Evolutionary conservation across 2,797 vertebrate species (phyloP).

Genomic region (Takifugu rubripes): DNA sequence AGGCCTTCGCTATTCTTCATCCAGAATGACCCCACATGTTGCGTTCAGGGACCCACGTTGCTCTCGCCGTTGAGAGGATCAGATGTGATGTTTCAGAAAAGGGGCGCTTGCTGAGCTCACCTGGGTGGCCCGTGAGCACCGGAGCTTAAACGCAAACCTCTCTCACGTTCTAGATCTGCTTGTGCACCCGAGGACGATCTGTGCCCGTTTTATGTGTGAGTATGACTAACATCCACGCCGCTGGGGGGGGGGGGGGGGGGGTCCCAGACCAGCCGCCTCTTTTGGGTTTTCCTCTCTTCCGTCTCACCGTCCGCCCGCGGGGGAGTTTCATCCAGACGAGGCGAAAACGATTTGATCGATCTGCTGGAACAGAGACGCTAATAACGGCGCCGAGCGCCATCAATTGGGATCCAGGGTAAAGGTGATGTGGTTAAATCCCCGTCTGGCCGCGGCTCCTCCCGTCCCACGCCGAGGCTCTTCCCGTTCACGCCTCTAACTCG

Average conservation of each 20-base stretch:
- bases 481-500: constrained; percentile 14
- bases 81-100: constrained; percentile 31
- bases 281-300: constrained; percentile 31
- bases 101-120: constrained; percentile 75
- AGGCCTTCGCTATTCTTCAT: too few relatives aligned
- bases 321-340: constrained; percentile 60
- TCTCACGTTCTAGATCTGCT: constrained; percentile 93
- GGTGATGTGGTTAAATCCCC: constrained; percentile 63
- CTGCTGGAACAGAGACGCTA: constrained; percentile 1
- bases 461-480: constrained; percentile 5
- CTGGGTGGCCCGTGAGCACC: constrained; percentile 78
- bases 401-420: neutral
- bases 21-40: neutral
- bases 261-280: constrained; percentile 30
- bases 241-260: constrained; percentile 18
- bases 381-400: constrained; percentile 5
- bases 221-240: constrained; percentile 82
- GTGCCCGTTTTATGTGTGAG: constrained; percentile 98
- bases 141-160: constrained; percentile 87
- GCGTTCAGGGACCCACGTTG: neutral
- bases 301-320: constrained; percentile 15
- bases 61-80: constrained; percentile 7
- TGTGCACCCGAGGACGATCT: constrained; percentile 91
- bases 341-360: neutral
- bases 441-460: too few relatives aligned